A percentile compares a stretch with the other conserved stretches of the same genome.
These are phyloP conservation scores for Arctocebus calabarensis DNA, from an alignment of 2,797 vertebrate genomes.

Conservation along the genomic window DNA sequence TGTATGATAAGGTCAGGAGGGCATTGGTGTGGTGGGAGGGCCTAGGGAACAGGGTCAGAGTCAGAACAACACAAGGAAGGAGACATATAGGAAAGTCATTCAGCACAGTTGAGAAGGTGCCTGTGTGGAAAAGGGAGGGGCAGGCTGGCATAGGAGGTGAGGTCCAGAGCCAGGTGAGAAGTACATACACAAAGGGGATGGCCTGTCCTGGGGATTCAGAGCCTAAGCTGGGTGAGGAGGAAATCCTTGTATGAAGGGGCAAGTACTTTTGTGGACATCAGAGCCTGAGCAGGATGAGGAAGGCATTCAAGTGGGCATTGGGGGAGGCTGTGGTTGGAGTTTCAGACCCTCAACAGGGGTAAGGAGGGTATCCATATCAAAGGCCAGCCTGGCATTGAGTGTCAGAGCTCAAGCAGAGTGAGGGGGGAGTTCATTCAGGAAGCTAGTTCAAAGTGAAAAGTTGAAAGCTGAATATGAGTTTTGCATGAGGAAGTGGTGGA, in stretches of 20 bases:
- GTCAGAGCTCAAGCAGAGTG: not conserved
- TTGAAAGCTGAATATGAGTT: not conserved
- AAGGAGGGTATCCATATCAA: not conserved
- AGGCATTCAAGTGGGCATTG: not conserved
- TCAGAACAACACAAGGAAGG: not conserved
- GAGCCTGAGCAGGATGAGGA: not conserved
- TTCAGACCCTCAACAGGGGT: not conserved
- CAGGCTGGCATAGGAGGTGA: no score
- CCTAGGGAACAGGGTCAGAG: not conserved
- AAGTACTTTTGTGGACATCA: not conserved
- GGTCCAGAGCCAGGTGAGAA: not conserved
- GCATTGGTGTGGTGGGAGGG: rapidly evolving
- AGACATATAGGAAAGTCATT: not conserved
- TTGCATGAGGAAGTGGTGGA: not conserved
- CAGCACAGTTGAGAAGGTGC: not conserved
- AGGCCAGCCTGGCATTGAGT: not conserved
- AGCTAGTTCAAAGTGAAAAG: not conserved
- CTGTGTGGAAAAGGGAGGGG: not conserved
- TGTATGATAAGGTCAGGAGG: not conserved
- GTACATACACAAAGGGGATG: not conserved
- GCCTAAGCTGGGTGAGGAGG: not conserved
- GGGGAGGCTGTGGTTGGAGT: not conserved
- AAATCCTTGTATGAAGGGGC: not conserved
- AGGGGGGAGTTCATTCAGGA: not conserved
- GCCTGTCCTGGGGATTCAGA: not conserved